Base-by-base conservation (phyloP, 2,797 vertebrate genomes). In the Buphagus erythrorhynchus region DNA sequence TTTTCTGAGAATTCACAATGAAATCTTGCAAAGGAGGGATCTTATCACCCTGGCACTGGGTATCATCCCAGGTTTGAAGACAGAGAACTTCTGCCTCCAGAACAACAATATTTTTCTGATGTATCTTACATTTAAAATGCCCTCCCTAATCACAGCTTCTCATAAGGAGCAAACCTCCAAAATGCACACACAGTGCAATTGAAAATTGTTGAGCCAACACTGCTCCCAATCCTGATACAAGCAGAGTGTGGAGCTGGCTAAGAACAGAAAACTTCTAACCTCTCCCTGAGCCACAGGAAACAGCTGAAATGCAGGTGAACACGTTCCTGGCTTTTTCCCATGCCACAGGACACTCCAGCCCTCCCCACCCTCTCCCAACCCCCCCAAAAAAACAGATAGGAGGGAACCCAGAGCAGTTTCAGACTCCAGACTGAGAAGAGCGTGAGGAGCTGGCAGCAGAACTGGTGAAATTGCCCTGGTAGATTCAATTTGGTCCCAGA, bases 291-390 rank as follows among this genome's bases (percentile, higher is more conserved):
- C 28, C 59, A 16, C 12, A 12, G 42, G 12, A 68, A 88, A 65
- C 0, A 48, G 14, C 18, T 43, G 35, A 72, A 88, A 75, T 9
- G 13, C 18, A 75, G 35, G 20, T 42, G 38, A 80, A 65, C 24
- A 38, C 0, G 0, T 19, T 65, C 21, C 19, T 66, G 17, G 4
- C 6, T 84, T 65, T 26, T 6, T 40, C 19, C 22, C 6, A 35
- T 18, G 40, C 42, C 55, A 48, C 51, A 43, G 63, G 31, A 69
- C 31, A n/a, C 25, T 48, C 16, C 38, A 72, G 16, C 10, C 8
- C 17, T 57, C 2, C 19, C 12, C 29, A 31, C 2, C 9, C 5
- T 46, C 24, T 61, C 38, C 20, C 10, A 57, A 1, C 2, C 8
- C 12, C 11, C 7, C 9, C 10, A 10, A 17, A 40, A 29, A 65